Evolutionary conservation across 2,888 invertebrate species (phyloP), one percentile per base, ranked within the genome.

Genomic region (Sminthurinus aureus): DNA sequence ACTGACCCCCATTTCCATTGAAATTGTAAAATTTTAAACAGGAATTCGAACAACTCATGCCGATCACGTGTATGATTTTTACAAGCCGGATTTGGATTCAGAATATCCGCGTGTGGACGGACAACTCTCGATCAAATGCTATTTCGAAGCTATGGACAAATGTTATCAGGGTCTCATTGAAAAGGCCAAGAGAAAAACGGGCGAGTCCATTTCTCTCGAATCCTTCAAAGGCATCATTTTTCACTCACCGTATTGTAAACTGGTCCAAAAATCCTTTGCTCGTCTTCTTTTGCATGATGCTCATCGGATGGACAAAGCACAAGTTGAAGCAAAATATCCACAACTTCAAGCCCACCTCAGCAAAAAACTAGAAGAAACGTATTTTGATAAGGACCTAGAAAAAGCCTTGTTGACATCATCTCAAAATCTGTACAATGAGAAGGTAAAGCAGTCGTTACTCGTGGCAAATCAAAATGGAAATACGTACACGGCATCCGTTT

Each of bases 401-500:
- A 96, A 96, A 90, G 93, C 94, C 0, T 96, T 97, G 89, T 92
- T 98, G 92, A 92, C 92, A 0, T 93, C 94, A 86, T 96, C 96
- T 88, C 93, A 94, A 88, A 90, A 92, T 4, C 90, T 94, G 73
- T 99, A 96, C 90, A 92, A 93, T 83, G 90, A 92, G 81, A 98
- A 98, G 91, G 98, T 98, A 0, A 93, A 95, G 88, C 96, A 97
- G 4, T 95, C 96, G 0, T 91, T 99, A 24, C 91, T 95, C 82
- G 91, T 98, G 86, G 95, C 99, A 6, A 95, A 94, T 90, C 95
- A 96, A 91, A 95, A 99, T 82, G 99, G 99, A 12, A 99, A 99
- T 90, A 99, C 99, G 99, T 99, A 99, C 90, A 99, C 99, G 0
- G 94, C 99, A 0, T 98, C 98, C 0, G 92, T 99, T 50, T 99